Conservation (phyloP, 2,888 invertebrate species). For the Tetragonula carbonaria region DNA sequence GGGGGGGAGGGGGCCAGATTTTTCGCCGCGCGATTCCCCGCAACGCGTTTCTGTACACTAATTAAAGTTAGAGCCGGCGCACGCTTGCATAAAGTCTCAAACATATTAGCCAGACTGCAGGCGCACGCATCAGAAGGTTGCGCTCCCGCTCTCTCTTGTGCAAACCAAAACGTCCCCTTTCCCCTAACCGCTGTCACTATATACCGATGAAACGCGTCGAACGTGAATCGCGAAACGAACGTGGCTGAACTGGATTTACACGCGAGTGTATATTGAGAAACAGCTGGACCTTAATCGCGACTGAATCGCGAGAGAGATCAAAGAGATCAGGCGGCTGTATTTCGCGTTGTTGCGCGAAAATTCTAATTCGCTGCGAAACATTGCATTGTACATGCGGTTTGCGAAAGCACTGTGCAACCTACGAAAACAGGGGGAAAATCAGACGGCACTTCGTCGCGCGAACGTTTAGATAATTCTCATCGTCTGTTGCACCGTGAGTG, state of each 20-base stretch:
- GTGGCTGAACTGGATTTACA: too few species aligned
- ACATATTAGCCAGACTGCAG: neutral
- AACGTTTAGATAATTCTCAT: constrained; percentile 9
- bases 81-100: constrained; percentile 23
- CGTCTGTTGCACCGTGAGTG: neutral
- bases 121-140: neutral
- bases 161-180: neutral
- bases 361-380: too few species aligned
- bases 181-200: neutral
- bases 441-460: neutral
- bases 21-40: neutral
- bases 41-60: neutral
- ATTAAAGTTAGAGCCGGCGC: constrained; percentile 18
- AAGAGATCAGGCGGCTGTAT: too few species aligned
- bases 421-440: neutral
- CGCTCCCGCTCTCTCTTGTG: neutral
- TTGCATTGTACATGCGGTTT: too few species aligned
- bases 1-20: neutral
- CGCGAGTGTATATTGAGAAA: too few species aligned
- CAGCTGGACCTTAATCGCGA: too few species aligned
- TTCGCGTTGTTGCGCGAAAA: too few species aligned
- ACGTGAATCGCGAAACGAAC: neutral
- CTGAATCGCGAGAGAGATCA: too few species aligned
- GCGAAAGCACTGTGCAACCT: too few species aligned
- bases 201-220: constrained; percentile 8